Base-by-base conservation (phyloP, 2,113 vertebrate species). In the Shinisaurus crocodilurus region DNA sequence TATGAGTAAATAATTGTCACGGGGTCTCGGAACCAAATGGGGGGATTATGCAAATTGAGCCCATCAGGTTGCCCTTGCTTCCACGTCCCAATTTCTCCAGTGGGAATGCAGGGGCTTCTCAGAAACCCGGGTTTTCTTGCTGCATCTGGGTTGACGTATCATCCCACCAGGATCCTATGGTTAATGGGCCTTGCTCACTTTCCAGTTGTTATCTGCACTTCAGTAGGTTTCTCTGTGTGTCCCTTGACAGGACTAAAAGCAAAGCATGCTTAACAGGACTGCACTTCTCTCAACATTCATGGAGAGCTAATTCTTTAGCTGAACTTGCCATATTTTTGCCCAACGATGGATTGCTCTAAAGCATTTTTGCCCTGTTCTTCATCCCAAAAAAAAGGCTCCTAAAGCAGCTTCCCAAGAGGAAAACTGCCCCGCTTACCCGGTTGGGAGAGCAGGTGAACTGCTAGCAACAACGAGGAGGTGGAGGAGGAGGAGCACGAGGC, bases 11-110 rank as follows among this genome's bases (percentile, higher is more conserved):
- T 86, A 54, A 74, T 74, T 86, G 69, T 3, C 45, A 43, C 4
- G 7, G 60, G 81, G 82, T 1, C 82, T 43, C 9, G 12, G 5
- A 23, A 34, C 72, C 60, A 43, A 76, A 34, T 1, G 18, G 63
- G 79, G 77, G 37, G 34, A 32, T 20, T 40, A 70, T 32, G 69
- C 32, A 70, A 60, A 82, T 72, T 37, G 23, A 45, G n/a, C 79
- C 77, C 65, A 82, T 89, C 67, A 74, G 87, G 65, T 72, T 63
- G 4, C 79, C 65, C 63, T 72, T 82, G 67, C 67, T 57, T 82
- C 72, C 67, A 70, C 2, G 50, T 60, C 57, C 80, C 79, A 32
- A 27, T 74, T 43, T 6, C 18, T 57, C 63, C 13, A 27, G 9
- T 48, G 77, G 63, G 48, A 70, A 50, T 54, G 5, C 23, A 2